These are phyloP conservation scores for Mionectes olivaceus DNA, from an alignment of 2,797 vertebrate genomes.

Conservation along the genomic window DNA sequence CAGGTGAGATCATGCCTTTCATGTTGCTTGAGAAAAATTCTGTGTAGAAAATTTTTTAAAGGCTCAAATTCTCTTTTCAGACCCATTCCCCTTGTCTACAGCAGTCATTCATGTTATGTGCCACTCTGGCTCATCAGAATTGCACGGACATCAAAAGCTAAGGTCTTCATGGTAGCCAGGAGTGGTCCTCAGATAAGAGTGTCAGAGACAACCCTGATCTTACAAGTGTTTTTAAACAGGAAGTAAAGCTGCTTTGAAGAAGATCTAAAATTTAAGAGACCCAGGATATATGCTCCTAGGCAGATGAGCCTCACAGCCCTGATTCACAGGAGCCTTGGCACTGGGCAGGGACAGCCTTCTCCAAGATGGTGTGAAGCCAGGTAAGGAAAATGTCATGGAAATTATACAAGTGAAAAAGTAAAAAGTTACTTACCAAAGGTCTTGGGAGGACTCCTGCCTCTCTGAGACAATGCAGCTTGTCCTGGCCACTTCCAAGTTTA, in stretches of 20 bases:
- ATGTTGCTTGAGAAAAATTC: neutral
- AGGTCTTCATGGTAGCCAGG: neutral
- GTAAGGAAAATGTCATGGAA: neutral
- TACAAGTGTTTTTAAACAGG: neutral
- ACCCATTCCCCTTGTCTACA: neutral
- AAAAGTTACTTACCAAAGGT: neutral
- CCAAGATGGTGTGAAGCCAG: fast-evolving
- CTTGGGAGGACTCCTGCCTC: neutral
- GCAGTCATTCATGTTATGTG: neutral
- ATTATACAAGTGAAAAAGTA: neutral
- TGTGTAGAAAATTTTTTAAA: neutral
- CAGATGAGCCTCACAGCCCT: neutral
- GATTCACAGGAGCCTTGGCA: neutral
- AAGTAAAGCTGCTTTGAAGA: neutral
- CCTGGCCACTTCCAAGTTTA: neutral
- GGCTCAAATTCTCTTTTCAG: neutral
- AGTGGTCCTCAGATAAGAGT: neutral
- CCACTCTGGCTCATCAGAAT: neutral
- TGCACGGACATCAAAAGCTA: neutral
- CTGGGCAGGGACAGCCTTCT: neutral
- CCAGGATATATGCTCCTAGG: fast-evolving
- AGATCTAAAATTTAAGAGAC: neutral
- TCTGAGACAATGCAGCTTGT: neutral
- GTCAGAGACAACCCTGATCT: neutral
- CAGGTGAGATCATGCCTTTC: neutral